Base-by-base conservation (phyloP, 1,140 invertebrate genomes). In the Hyles vespertilio region DNA sequence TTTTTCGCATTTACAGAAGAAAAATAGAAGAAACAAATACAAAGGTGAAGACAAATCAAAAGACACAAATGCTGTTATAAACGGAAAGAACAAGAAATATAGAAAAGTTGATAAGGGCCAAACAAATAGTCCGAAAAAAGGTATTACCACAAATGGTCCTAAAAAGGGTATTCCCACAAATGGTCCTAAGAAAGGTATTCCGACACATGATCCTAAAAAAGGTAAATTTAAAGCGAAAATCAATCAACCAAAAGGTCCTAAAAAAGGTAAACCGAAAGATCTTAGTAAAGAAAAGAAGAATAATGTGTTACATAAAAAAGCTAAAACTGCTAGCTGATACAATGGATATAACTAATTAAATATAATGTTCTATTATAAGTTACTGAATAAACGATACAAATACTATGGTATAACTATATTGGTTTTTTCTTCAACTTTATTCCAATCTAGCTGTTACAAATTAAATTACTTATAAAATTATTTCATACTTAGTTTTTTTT, bases 61-160 rank as follows among this genome's bases (percentile, higher is more conserved):
- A 61, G 59, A 67, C 5, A 72, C 76, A 12, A 58, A 68, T 9
- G 11, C 32, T 32, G 63, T 84, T 4, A 70, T 70, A 44, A 63
- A 69, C 32, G 62, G 69, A n/a, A 77, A 77, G 64, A 69, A 73
- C 34, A 81, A 67, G 2, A 87, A 84, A 63, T 59, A 73, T 10
- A 74, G 74, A 46, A 77, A 59, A 62, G 60, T 67, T 7, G 52
- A 63, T 32, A 63, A 68, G 22, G 47, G 51, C 22, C 46, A 65
- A 40, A 58, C 64, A 49, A 67, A 65, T 36, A 46, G 32, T 3
- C 44, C 51, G 22, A n/a, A 56, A 11, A 50, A 0, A 44, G 44
- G 11, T 54, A 44, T 22, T 22, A 0, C 22, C 22, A 22, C 12
- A 11, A 48, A 48, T n/a, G 12, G 12, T 11, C n/a, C n/a, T 22